Conservation (phyloP, 2,113 vertebrate genomes). For the Aythya baeri region DNA sequence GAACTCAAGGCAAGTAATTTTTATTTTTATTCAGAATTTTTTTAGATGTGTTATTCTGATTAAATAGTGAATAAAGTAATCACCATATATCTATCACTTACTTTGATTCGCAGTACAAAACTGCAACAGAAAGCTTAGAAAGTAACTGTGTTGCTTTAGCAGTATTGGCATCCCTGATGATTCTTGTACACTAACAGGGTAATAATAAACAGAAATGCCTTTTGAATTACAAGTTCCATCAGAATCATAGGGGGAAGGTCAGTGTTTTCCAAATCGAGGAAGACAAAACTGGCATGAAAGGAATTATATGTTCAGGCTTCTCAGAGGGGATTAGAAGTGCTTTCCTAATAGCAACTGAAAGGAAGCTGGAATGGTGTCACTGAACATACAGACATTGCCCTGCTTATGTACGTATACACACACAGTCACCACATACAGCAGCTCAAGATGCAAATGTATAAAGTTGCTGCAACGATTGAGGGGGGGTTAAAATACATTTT, state of each 20-base stretch:
- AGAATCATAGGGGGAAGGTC: constrained; percentile 58
- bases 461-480: constrained; percentile 8
- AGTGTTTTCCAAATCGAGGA: constrained; percentile 39
- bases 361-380: constrained; percentile 51
- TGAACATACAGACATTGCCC: constrained; percentile 13
- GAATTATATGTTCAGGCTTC: constrained; percentile 62
- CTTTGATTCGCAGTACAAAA: neutral
- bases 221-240: constrained; percentile 57
- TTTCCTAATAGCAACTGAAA: constrained; percentile 44
- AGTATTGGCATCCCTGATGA: neutral
- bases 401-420: neutral
- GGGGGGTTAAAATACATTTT: constrained; percentile 5
- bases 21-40: neutral
- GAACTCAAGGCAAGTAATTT: neutral
- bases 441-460: constrained; percentile 8
- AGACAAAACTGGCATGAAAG: constrained; percentile 68
- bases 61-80: constrained; percentile 16
- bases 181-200: constrained; percentile 16
- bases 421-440: neutral
- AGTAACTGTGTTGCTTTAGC: constrained; percentile 25
- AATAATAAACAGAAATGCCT: constrained; percentile 65
- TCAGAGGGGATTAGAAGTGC: constrained; percentile 44
- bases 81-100: neutral
- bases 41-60: neutral
- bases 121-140: constrained; percentile 2